A percentile compares a stretch with the other conserved stretches of the same genome.
These are phyloP conservation scores for Bombyx mori DNA, from an alignment of 1,140 invertebrate genomes.

Conservation along the genomic window DNA sequence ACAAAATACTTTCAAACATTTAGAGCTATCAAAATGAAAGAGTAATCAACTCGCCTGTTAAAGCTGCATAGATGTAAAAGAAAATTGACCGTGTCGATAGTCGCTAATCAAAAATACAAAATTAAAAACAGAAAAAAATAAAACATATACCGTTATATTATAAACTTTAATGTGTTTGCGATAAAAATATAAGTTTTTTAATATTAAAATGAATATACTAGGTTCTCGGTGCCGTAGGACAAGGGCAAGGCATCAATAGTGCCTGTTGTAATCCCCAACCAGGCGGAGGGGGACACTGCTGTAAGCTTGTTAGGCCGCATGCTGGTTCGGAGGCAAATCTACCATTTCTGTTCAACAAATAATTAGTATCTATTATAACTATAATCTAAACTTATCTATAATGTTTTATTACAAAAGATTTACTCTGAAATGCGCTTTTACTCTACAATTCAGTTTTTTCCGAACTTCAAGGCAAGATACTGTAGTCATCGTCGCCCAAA, in stretches of 20 bases:
- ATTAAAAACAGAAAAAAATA: neutral
- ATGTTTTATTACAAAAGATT: too few relatives aligned
- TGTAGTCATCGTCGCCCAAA: too few relatives aligned
- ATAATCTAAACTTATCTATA: too few relatives aligned
- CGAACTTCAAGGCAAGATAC: too few relatives aligned
- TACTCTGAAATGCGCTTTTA: too few relatives aligned
- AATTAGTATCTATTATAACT: neutral
- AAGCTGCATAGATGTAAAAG: too few relatives aligned
- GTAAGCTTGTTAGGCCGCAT: conserved; percentile 26
- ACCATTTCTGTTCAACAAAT: conserved; percentile 29
- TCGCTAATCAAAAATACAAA: too few relatives aligned
- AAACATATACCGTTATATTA: neutral
- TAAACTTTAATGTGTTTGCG: neutral
- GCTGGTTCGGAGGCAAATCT: conserved; percentile 39
- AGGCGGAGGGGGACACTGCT: conserved; percentile 27
- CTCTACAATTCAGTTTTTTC: too few relatives aligned
- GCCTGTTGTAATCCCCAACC: conserved; percentile 32
- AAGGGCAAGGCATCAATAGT: neutral
- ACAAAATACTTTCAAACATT: too few relatives aligned
- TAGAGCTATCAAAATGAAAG: too few relatives aligned
- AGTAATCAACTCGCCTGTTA: too few relatives aligned
- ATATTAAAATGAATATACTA: neutral
- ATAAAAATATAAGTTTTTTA: neutral
- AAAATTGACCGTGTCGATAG: too few relatives aligned
- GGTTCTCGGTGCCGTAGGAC: neutral